phyloP scores from a whole-genome alignment of 2,888 invertebrate species.

The Luperina nickerlii region DNA sequence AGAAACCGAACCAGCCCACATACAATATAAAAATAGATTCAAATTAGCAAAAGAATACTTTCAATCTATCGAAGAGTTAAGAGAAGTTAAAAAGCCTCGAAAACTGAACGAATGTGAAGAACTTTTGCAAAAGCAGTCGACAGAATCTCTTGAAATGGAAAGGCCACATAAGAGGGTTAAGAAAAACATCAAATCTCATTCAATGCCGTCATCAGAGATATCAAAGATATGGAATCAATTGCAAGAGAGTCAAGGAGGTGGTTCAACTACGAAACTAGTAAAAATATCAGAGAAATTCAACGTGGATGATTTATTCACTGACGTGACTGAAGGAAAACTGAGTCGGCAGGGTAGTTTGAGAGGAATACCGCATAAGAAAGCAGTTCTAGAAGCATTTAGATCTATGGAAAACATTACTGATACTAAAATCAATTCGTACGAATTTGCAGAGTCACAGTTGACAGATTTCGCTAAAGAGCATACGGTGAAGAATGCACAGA shows the following conservation, averaged over 20 bases:
- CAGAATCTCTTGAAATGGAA: conserved; percentile 82
- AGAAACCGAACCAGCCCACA: conserved; percentile 72
- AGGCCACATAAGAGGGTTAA: conserved; percentile 76
- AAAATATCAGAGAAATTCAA: conserved; percentile 89
- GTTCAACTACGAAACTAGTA: conserved; percentile 76
- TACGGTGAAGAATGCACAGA: conserved; percentile 83
- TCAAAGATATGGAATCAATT: conserved; percentile 83
- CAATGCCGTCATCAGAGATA: conserved; percentile 87
- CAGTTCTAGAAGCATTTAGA: conserved; percentile 88
- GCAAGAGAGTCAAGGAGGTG: conserved; percentile 74
- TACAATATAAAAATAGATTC: conserved; percentile 87
- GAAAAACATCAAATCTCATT: conserved; percentile 83
- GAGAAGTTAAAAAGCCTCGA: conserved; percentile 76
- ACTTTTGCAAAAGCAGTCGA: conserved; percentile 78
- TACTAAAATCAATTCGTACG: conserved; percentile 82
- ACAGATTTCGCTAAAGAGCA: conserved; percentile 82
- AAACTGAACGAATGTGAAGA: conserved; percentile 85
- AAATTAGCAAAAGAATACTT: conserved; percentile 87
- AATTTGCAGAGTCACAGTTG: conserved; percentile 81
- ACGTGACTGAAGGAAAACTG: conserved; percentile 86
- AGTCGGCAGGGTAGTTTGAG: conserved; percentile 88
- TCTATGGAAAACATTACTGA: conserved; percentile 88
- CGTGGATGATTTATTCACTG: conserved; percentile 87
- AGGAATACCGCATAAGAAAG: conserved; percentile 89
- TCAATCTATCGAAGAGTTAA: conserved; percentile 86